Percentiles rank a stretch among this genome's conserved stretches.
Conservation (phyloP, 2,888 invertebrate species). For the Troglohyphantes excavatus region DNA sequence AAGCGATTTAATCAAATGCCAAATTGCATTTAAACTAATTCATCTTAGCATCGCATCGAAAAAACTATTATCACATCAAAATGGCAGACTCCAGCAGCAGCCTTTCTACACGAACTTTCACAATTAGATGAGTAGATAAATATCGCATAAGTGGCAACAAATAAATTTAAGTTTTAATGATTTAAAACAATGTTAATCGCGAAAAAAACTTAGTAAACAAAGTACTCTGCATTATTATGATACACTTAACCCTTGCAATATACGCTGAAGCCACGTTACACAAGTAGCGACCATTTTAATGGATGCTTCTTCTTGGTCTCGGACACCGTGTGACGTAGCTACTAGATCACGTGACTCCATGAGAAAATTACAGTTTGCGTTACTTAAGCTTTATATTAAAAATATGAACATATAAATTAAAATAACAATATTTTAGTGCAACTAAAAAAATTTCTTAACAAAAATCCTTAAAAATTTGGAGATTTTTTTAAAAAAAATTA, state of each 20-base stretch:
- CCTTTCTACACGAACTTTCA: conserved; percentile 33
- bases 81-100: conserved; percentile 58
- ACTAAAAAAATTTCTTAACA: too few relatives aligned
- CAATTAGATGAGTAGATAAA: neutral
- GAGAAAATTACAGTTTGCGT: conserved; percentile 13
- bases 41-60: neutral
- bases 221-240: neutral
- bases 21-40: neutral
- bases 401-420: too few relatives aligned
- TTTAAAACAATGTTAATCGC: neutral
- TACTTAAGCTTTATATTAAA: too few relatives aligned
- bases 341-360: conserved; percentile 66
- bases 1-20: neutral
- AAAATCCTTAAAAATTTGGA: too few relatives aligned
- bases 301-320: conserved; percentile 48
- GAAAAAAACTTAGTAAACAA: neutral
- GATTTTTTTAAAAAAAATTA: too few relatives aligned
- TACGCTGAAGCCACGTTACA: conserved; percentile 65
- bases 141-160: conserved; percentile 13
- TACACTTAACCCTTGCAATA: neutral
- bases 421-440: too few relatives aligned
- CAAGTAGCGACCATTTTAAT: conserved; percentile 56
- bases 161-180: neutral
- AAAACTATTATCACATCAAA: conserved; percentile 38
- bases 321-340: conserved; percentile 59